Evolutionary conservation across 2,888 invertebrate genomes (phyloP).

Genomic region (Allygus modestus): DNA sequence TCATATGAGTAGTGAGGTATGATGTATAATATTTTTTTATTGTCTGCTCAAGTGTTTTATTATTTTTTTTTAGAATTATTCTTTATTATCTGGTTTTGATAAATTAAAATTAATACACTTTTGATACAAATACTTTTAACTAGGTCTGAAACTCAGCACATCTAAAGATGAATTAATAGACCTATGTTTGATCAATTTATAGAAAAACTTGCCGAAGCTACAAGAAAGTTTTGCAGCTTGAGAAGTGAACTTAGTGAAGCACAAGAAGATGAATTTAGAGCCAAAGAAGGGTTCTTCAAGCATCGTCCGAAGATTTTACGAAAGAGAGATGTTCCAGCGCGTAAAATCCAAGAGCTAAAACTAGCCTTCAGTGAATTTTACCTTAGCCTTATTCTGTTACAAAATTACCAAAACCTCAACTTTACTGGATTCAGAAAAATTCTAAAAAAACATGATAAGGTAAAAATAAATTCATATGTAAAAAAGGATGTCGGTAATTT

Average conservation of each 20-base stretch:
- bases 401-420: slow-evolving; percentile 99
- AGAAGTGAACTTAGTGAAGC: slow-evolving; percentile 87
- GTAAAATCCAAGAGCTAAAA: slow-evolving; percentile 84
- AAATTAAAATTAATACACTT: too few relatives aligned
- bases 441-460: slow-evolving; percentile 99
- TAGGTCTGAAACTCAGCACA: too few relatives aligned
- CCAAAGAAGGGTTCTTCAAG: slow-evolving; percentile 72
- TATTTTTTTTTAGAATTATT: too few relatives aligned
- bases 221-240: slow-evolving; percentile 93
- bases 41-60: too few relatives aligned
- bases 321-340: slow-evolving; percentile 73
- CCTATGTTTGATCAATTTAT: too few relatives aligned
- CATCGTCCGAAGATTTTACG: slow-evolving; percentile 73
- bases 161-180: too few relatives aligned
- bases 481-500: too few relatives aligned
- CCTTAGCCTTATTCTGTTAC: slow-evolving; percentile 95
- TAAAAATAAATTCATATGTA: too few relatives aligned
- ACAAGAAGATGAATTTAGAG: slow-evolving; percentile 73
- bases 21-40: too few relatives aligned
- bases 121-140: too few relatives aligned
- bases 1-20: too few relatives aligned
- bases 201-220: slow-evolving; percentile 99
- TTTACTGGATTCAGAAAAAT: slow-evolving; percentile 99
- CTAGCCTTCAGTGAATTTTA: slow-evolving; percentile 99
- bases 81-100: too few relatives aligned